Evolutionary conservation across 2,888 invertebrate genomes (phyloP), one percentile per base, ranked within the genome.

Genomic region (Cabera pusaria): DNA sequence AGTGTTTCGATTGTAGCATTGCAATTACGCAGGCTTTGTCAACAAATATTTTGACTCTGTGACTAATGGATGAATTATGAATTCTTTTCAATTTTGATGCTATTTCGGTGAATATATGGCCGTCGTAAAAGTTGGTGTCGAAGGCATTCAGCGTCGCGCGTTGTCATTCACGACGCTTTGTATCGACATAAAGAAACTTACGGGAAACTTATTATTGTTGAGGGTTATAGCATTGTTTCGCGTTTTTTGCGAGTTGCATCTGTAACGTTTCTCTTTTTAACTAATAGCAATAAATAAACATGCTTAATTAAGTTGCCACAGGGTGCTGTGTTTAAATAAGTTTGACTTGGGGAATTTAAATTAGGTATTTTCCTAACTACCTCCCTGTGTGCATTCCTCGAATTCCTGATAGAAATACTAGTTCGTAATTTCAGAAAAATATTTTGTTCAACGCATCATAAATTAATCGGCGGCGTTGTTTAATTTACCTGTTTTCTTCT

Each of bases 21-120:
- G 71, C 82, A 83, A 84, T 86, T 81, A 85, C 72, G 72, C 70
- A 76, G 77, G 72, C 74, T 77, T 81, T 80, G 83, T 76, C 82
- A 81, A 81, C 74, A 80, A 81, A 80, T 77, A 78, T 83, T 84
- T 78, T 81, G 78, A 75, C 77, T 78, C 81, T 85, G 87, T 85
- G 75, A 85, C 88, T 80, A 87, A 88, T 86, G 54, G 81, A 82
- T 87, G 87, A 88, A 86, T 86, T 85, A 88, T 87, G 85, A 79
- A 74, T 79, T 76, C 83, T 73, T 85, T 86, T 78, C 78, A 85
- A 80, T 76, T 64, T 80, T 73, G 81, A 83, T 82, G 77, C 72
- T 74, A 77, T 73, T 75, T 79, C 58, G 73, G 69, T 78, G 58
- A 77, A 87, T 85, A 84, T 86, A 86, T 79, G 77, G 61, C 83